These are phyloP conservation scores for Synanthedon myopaeformis DNA, from an alignment of 2,888 invertebrate species.

Conservation along the genomic window DNA sequence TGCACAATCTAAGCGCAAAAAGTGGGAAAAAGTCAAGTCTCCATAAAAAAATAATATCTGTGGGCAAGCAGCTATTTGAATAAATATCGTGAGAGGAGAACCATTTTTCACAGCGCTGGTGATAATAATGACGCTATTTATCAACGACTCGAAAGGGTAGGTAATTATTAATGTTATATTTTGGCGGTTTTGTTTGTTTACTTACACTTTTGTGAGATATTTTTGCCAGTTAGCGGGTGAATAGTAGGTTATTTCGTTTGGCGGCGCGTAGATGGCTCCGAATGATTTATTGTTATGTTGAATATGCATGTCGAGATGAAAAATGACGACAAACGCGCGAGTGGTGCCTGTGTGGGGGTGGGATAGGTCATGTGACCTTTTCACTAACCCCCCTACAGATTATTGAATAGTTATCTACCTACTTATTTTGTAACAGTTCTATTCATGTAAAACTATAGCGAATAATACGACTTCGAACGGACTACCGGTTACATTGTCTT, in stretches of 20 bases:
- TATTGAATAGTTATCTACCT: no score
- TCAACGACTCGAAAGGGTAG: conserved; percentile 60
- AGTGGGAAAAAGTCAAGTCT: conserved; percentile 24
- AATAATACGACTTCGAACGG: no score
- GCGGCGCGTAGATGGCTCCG: conserved; percentile 42
- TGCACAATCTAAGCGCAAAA: neutral
- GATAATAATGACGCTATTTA: conserved; percentile 68
- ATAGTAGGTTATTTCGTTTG: conserved; percentile 55
- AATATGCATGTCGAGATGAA: conserved; percentile 69
- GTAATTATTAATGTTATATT: conserved; percentile 66
- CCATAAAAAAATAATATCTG: conserved; percentile 38
- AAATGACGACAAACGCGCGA: conserved; percentile 56
- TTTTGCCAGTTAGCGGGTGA: conserved; percentile 42
- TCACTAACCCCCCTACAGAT: neutral
- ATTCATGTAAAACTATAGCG: no score
- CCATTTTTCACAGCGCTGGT: conserved; percentile 58
- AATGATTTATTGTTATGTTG: conserved; percentile 66
- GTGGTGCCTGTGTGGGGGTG: conserved; percentile 35
- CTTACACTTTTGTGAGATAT: conserved; percentile 46
- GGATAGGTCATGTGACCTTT: conserved; percentile 13
- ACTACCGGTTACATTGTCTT: no score
- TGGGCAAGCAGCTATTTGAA: conserved; percentile 45
- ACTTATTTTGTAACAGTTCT: no score
- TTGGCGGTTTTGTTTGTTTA: conserved; percentile 55
- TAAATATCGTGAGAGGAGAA: conserved; percentile 53